Evolutionary conservation across 1,140 invertebrate species (phyloP), one percentile per base, ranked within the genome.

Genomic region (Matsumurasca onukii): DNA sequence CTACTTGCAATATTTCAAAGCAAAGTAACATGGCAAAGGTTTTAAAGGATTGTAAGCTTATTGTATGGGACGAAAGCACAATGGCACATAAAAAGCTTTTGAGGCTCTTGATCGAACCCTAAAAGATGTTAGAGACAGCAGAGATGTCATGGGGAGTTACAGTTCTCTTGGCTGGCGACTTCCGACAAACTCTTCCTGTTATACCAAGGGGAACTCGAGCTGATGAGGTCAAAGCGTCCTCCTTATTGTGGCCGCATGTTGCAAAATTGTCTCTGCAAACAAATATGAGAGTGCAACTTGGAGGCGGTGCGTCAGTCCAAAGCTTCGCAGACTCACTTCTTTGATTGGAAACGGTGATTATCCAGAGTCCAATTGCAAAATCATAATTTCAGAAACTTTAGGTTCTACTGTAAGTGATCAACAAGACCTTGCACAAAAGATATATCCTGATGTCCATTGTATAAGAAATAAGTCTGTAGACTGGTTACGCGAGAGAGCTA

Each of bases 11-110:
- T 27, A 75, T 78, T 68, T 61, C 22, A 2, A 75, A 74, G 67
- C 17, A 69, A 12, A 68, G 66, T 39, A 68, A 69, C 51, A 74
- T 61, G 15, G 74, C 69, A 25, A 66, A 75, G 68, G 68, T 73
- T 66, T 29, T 75, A 22, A 22, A 27, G 48, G 48, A 72, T 65
- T 69, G 76, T 71, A 74, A 71, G 70, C 5, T 74, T n/a, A 52
- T 76, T 70, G 69, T 77, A 30, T 71, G 70, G 71, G 52, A 72
- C 73, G 69, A 79, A 70, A 70, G 71, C 64, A n/a, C n/a, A n/a
- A n/a, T n/a, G n/a, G n/a, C n/a, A n/a, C n/a, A n/a, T n/a, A n/a
- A n/a, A n/a, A n/a, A 74, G 29, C 12, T 30, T 51, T 77, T n/a
- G 71, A 77, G 52, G 71, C 76, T 9, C 51, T 78, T 1, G 59